Evolutionary conservation across 2,113 vertebrate species (phyloP), one percentile per base, ranked within the genome.

Genomic region (Bostrychus sinensis): DNA sequence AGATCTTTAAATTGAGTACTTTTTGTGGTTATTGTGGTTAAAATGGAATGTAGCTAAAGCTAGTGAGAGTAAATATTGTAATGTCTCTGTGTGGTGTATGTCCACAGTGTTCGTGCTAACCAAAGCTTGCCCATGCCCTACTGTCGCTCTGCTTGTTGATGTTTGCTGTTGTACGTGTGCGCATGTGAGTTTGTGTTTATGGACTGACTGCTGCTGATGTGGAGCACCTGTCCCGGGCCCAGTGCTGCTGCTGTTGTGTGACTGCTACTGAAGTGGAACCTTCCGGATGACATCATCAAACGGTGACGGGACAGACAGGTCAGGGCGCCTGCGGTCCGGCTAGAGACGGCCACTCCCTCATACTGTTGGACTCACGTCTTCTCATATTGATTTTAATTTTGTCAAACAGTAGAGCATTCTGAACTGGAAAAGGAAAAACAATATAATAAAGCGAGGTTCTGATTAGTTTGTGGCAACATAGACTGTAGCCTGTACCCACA

Each of bases 281-380:
- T 85, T 86, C 82, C 71, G 20, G 59, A 78, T 90, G 83, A 89
- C 83, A 84, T 90, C 88, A 90, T 85, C 78, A 85, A 84, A 86
- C 20, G 26, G 75, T 82, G 83, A 87, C 74, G 57, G 66, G 73
- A 77, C 74, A 83, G 83, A 89, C 86, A 66, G 77, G 71, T 85
- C 75, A 71, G 56, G 81, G 75, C 71, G 79, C 81, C 79, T 78
- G 79, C 54, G 84, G 83, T 77, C 61, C 74, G 73, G 62, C 65
- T 58, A 65, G 73, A 86, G 82, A 79, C 58, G 66, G 69, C 75
- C 11, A 69, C 85, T 25, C 34, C 23, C 16, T 34, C 45, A 36
- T 74, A 26, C 58, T 7, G 25, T 17, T 55, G 32, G 32, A 59
- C 45, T 36, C 12, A 36, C 43, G 1, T 14, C 48, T 41, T 53